phyloP scores from a whole-genome alignment of 2,888 invertebrate species.

The Hirtodrosophila alboralis region DNA sequence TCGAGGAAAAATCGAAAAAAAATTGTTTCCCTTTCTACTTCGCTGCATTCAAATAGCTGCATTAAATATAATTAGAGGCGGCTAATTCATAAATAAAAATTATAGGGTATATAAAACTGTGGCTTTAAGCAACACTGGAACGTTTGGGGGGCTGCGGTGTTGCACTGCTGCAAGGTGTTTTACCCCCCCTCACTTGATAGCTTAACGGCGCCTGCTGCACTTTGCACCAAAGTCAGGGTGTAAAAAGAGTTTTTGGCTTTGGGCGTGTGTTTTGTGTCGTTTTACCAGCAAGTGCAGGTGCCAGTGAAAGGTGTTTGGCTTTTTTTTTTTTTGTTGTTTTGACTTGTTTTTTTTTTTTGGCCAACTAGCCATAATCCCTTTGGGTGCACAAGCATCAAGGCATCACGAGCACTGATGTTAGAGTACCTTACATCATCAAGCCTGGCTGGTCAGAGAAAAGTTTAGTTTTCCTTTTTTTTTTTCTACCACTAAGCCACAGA shows the following conservation, averaged over 20 bases:
- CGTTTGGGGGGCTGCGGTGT: too few relatives aligned
- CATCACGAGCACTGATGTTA: slow-evolving; percentile 11
- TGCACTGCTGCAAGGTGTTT: too few relatives aligned
- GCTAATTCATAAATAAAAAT: too few relatives aligned
- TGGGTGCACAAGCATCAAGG: slow-evolving; percentile 10
- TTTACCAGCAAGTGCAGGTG: slow-evolving; percentile 34
- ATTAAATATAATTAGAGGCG: too few relatives aligned
- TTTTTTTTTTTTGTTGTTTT: too few relatives aligned
- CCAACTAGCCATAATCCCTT: slow-evolving; percentile 24
- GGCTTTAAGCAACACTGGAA: too few relatives aligned
- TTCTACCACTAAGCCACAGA: slow-evolving; percentile 8
- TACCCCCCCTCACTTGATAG: slow-evolving; percentile 23
- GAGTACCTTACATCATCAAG: slow-evolving; percentile 17
- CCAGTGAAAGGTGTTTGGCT: slow-evolving; percentile 24
- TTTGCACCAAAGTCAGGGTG: slow-evolving; percentile 22
- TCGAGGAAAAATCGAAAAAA: too few relatives aligned
- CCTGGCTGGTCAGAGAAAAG: slow-evolving; percentile 8
- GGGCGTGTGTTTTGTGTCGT: slow-evolving; percentile 13
- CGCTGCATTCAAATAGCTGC: too few relatives aligned
- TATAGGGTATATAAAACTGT: too few relatives aligned
- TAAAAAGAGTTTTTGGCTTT: slow-evolving; percentile 5
- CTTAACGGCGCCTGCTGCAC: slow-evolving; percentile 30
- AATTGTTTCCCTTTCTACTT: too few relatives aligned
- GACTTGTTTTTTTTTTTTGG: too few relatives aligned
- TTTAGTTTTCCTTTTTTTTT: too few relatives aligned